Percentiles rank a stretch among this genome's conserved stretches.
phyloP scores from a whole-genome alignment of 2,113 vertebrate species.

The Furnarius figulus region DNA sequence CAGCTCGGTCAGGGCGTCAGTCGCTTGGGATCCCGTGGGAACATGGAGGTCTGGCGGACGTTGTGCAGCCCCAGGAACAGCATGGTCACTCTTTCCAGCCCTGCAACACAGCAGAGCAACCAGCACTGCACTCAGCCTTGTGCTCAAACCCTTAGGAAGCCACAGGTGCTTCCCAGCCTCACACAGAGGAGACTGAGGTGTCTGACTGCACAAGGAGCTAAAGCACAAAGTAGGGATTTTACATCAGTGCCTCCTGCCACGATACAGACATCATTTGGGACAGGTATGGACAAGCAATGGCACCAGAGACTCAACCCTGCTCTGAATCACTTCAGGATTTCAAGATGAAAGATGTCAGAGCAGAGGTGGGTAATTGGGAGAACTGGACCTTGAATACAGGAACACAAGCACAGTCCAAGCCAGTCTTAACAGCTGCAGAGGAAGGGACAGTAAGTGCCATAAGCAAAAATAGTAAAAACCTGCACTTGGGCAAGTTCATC shows the following conservation, averaged over 20 bases:
- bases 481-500: neutral
- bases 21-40: constrained; percentile 95
- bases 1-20: constrained; percentile 85
- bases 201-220: neutral
- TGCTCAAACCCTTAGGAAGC: neutral
- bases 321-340: neutral
- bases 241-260: neutral
- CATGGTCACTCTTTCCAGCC: constrained; percentile 98
- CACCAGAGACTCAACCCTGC: neutral
- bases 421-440: neutral
- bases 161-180: neutral
- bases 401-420: neutral
- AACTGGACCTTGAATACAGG: neutral
- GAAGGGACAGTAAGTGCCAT: neutral
- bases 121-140: neutral
- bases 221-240: neutral
- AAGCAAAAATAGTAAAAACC: neutral
- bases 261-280: neutral
- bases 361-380: neutral
- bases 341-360: neutral
- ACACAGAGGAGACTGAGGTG: neutral
- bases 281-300: neutral
- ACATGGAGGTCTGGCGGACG: constrained; percentile 97
- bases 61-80: constrained; percentile 95
- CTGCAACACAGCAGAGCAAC: constrained; percentile 63